These are phyloP conservation scores for Rhopalosiphum maidis DNA, from an alignment of 1,140 invertebrate species.

Conservation along the genomic window DNA sequence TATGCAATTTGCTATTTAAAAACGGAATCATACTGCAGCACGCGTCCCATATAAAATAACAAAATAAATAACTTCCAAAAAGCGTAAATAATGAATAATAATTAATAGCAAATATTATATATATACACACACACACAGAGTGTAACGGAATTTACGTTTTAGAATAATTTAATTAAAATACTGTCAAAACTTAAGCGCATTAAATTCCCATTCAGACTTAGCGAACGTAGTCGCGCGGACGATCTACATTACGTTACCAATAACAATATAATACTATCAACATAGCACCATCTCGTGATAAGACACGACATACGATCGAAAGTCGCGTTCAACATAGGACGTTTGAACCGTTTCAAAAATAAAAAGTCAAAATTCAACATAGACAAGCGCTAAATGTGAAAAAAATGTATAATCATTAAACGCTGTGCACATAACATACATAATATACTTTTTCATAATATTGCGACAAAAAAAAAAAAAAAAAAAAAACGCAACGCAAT, in stretches of 20 bases:
- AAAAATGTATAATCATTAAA: background rate
- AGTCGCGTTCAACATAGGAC: conserved; percentile 11
- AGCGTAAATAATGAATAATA: conserved; percentile 11
- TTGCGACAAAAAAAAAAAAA: background rate
- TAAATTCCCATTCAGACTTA: conserved; percentile 51
- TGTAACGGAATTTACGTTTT: background rate
- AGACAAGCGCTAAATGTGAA: background rate
- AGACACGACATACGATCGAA: conserved; percentile 2
- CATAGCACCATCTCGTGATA: background rate
- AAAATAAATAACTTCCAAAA: background rate
- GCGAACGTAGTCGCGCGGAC: conserved; percentile 17
- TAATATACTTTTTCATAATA: background rate
- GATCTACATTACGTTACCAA: conserved; percentile 44
- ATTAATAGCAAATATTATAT: background rate
- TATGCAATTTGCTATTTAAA: conserved; percentile 26
- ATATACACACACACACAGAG: background rate
- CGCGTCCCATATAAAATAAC: background rate
- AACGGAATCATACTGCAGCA: background rate
- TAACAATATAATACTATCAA: conserved; percentile 26
- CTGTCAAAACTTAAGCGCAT: conserved; percentile 46
- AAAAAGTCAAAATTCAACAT: background rate
- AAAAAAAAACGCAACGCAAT: background rate
- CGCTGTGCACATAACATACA: background rate
- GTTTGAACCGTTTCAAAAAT: background rate
- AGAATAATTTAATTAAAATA: conserved; percentile 2